phyloP scores from a whole-genome alignment of 2,797 vertebrate genomes.

The Morelia viridis region DNA sequence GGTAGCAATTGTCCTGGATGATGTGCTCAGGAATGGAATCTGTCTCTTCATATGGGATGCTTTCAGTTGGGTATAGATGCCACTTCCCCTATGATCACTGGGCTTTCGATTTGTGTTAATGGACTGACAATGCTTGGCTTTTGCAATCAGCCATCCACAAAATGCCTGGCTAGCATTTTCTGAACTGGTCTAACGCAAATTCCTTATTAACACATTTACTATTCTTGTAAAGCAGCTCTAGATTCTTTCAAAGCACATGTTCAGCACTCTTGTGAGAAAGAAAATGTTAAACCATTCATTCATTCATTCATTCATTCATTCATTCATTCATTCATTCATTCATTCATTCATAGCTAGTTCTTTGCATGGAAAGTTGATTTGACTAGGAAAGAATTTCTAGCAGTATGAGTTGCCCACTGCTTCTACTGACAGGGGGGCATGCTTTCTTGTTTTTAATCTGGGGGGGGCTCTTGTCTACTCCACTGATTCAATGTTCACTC shows the following conservation, averaged over 20 bases:
- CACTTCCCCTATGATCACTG: too few relatives aligned
- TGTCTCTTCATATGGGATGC: too few relatives aligned
- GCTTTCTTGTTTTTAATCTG: not conserved
- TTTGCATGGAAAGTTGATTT: not conserved
- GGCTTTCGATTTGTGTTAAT: not conserved
- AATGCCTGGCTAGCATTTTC: not conserved
- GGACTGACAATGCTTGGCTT: not conserved
- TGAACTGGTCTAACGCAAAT: not conserved
- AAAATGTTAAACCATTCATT: not conserved
- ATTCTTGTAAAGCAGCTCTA: not conserved
- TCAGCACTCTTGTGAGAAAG: not conserved
- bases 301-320: not conserved
- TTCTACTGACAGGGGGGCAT: not conserved
- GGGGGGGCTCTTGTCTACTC: not conserved
- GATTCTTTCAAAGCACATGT: not conserved
- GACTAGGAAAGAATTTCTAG: not conserved
- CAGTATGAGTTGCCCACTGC: not conserved
- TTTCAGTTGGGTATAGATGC: too few relatives aligned
- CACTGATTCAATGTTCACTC: not conserved
- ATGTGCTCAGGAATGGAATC: too few relatives aligned
- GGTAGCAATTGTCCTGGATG: not conserved
- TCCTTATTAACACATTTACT: not conserved
- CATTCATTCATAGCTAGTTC: not conserved
- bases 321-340: not conserved
- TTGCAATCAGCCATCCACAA: too few relatives aligned